Conservation (phyloP, 2,797 vertebrate genomes). For the Loriculus beryllinus region DNA sequence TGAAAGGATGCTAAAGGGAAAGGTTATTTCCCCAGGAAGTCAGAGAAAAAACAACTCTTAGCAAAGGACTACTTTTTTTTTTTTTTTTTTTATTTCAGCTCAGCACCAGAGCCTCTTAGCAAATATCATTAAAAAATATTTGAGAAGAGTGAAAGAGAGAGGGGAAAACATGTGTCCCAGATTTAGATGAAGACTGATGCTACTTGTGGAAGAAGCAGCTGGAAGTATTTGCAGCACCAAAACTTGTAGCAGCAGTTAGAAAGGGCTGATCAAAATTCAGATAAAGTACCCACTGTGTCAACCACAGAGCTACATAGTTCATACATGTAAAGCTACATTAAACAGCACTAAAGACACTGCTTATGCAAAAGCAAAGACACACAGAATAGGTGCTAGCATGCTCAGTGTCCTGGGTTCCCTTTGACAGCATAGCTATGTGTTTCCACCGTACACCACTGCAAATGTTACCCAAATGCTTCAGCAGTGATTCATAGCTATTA, state of each 20-base stretch:
- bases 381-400: background rate
- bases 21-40: background rate
- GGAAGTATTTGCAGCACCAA: background rate
- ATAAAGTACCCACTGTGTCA: background rate
- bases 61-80: background rate
- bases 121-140: background rate
- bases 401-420: background rate
- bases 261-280: background rate
- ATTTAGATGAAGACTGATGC: background rate
- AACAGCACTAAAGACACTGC: conserved; percentile 3
- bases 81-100: too few relatives aligned
- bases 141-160: background rate
- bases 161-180: background rate
- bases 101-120: background rate
- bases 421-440: rapidly evolving
- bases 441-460: rapidly evolving
- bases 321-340: background rate
- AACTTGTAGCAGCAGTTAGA: background rate
- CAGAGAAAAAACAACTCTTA: background rate
- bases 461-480: too few relatives aligned
- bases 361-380: background rate
- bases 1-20: background rate
- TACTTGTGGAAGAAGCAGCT: background rate
- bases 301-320: background rate
- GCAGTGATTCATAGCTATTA: conserved; percentile 56